Base-by-base conservation (phyloP, 2,113 vertebrate species). In the Balaenoptera acutorostrata region DNA sequence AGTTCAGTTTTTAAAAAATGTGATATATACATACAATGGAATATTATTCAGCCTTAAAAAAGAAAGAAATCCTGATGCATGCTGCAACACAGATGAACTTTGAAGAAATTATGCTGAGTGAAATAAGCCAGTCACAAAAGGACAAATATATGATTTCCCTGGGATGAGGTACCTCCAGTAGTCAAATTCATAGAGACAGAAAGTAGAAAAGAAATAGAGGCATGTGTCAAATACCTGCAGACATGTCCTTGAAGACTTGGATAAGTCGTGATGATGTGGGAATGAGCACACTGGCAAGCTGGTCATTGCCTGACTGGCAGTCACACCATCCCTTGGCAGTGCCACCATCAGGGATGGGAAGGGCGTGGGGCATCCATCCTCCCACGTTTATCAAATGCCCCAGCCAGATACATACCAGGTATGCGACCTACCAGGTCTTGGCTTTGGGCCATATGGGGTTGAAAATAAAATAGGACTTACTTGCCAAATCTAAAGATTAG, bases 281-380 rank as follows among this genome's bases (percentile, higher is more conserved):
- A 44, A 21, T 18, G 69, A 14, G 31, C 29, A 4, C 31, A 2
- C 3, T 2, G 8, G 55, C 6, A 6, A 7, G 14, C 46, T 15
- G 17, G 52, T 64, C 31, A 7, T 0, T 29, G 23, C 1, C 1
- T 13, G 15, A 23, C 31, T 8, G 25, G 14, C 23, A 44, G 2
- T 52, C n/a, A 5, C 12, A 6, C 21, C 0, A 0, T 0, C 0
- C 44, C 66, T 83, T 0, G 4, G 7, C 33, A 7, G 14, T 10
- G 44, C 8, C 33, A 13, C 15, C 15, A 27, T 5, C 46, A 44
- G 66, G 31, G 14, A 31, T 7, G 8, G 27, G 66, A 71, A 41
- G 12, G 11, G 14, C 14, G 5, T 11, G 27, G 36, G 29, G 8
- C 2, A 3, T n/a, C 5, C 2, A 2, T n/a, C 27, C 17, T 21